These are phyloP conservation scores for Aldrovandia affinis DNA, from an alignment of 2,797 vertebrate species.

Conservation along the genomic window DNA sequence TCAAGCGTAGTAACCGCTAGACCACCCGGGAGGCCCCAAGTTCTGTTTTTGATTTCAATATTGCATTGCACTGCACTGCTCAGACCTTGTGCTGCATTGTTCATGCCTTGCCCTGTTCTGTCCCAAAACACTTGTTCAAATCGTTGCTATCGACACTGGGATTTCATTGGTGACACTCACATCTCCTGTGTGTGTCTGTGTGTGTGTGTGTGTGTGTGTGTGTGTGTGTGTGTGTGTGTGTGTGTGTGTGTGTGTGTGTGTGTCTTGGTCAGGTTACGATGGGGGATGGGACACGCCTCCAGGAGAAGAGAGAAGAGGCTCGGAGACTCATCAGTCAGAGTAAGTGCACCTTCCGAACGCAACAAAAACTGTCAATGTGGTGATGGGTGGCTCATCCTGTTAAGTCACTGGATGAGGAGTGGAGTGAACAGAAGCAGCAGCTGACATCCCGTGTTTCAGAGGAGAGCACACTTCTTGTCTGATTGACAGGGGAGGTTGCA, in stretches of 20 bases:
- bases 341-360: not conserved
- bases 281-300: conserved; percentile 15
- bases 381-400: too few species aligned
- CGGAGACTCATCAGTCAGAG: not conserved
- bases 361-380: not conserved
- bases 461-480: too few species aligned
- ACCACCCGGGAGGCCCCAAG: too few species aligned
- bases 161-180: too few species aligned
- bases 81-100: not conserved
- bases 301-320: conserved; percentile 17
- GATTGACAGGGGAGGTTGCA: too few species aligned
- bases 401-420: too few species aligned
- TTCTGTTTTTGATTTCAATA: not conserved
- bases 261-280: conserved; percentile 27
- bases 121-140: not conserved
- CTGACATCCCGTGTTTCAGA: too few species aligned
- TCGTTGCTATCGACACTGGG: not conserved
- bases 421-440: too few species aligned
- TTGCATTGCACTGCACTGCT: not conserved
- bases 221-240: conserved; percentile 17
- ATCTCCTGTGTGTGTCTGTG: not conserved
- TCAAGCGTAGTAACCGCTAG: too few species aligned
- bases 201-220: conserved; percentile 1
- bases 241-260: conserved; percentile 13
- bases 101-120: not conserved